A percentile compares a stretch with the other conserved stretches of the same genome.
Evolutionary conservation across 2,888 invertebrate species (phyloP).

Genomic region (Choristoneura rosaceana): DNA sequence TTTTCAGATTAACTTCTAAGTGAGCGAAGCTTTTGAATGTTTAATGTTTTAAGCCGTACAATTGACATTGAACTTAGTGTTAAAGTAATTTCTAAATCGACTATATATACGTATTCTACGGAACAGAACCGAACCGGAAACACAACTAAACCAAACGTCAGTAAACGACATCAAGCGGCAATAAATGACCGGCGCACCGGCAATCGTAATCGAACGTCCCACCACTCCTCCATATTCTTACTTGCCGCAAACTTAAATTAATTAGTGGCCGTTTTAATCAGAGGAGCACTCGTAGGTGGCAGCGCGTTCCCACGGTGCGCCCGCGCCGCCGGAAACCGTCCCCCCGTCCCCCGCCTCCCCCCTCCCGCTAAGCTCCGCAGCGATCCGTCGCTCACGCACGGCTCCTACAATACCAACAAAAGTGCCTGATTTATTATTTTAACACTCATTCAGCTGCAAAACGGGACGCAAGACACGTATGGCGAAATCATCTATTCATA

Average conservation of each 20-base stretch:
- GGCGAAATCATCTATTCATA: slow-evolving; percentile 69
- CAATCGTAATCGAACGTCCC: slow-evolving; percentile 52
- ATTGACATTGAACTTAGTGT: too few relatives aligned
- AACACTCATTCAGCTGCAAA: slow-evolving; percentile 71
- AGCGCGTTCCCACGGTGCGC: slow-evolving; percentile 83
- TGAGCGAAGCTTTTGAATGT: too few relatives aligned
- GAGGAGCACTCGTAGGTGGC: slow-evolving; percentile 75
- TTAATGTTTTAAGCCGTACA: too few relatives aligned
- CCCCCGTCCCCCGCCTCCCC: slow-evolving; percentile 60
- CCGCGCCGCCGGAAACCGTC: slow-evolving; percentile 76
- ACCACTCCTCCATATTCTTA: slow-evolving; percentile 61
- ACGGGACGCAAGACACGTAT: slow-evolving; percentile 72
- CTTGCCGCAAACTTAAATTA: slow-evolving; percentile 76
- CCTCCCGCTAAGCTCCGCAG: slow-evolving; percentile 73
- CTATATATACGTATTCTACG: neutral
- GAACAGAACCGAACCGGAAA: neutral
- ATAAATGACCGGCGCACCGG: slow-evolving; percentile 9
- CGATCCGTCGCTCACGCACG: slow-evolving; percentile 77
- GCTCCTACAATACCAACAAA: slow-evolving; percentile 60
- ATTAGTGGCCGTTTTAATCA: slow-evolving; percentile 81
- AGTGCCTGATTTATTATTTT: slow-evolving; percentile 56
- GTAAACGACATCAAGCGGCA: neutral
- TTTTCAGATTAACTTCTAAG: too few relatives aligned
- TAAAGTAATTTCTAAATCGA: too few relatives aligned
- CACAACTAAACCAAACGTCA: neutral